These are phyloP conservation scores for Calliphora vicina DNA, from an alignment of 1,140 invertebrate species.

Conservation along the genomic window DNA sequence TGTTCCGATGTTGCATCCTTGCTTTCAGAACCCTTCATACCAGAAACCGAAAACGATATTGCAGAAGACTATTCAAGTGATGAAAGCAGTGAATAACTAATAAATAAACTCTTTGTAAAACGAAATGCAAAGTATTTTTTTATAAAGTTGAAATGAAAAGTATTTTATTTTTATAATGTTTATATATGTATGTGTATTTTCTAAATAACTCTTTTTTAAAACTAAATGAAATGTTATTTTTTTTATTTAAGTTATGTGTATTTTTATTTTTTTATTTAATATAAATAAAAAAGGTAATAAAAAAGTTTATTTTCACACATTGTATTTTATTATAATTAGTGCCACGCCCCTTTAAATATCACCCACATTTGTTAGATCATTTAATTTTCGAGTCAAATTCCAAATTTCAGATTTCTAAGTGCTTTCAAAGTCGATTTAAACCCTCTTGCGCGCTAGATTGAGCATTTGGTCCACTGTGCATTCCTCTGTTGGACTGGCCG, in stretches of 20 bases:
- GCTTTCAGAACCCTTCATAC: not conserved
- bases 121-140: no score
- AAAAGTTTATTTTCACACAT: not conserved
- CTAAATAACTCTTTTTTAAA: not conserved
- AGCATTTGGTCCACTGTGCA: no score
- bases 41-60: not conserved
- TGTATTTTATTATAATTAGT: not conserved
- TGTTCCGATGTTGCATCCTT: not conserved
- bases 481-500: no score
- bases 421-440: not conserved
- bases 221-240: not conserved
- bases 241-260: not conserved
- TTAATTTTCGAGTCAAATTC: not conserved
- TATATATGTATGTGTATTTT: not conserved
- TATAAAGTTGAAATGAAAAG: no score
- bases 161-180: not conserved
- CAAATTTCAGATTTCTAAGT: no score
- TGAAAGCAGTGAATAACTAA: not conserved
- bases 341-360: not conserved
- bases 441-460: not conserved
- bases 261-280: not conserved
- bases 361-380: not conserved
- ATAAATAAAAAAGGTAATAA: no score
- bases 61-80: not conserved
- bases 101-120: not conserved